These are phyloP conservation scores for Liodrosophila aerea DNA, from an alignment of 2,888 invertebrate species.

Conservation along the genomic window DNA sequence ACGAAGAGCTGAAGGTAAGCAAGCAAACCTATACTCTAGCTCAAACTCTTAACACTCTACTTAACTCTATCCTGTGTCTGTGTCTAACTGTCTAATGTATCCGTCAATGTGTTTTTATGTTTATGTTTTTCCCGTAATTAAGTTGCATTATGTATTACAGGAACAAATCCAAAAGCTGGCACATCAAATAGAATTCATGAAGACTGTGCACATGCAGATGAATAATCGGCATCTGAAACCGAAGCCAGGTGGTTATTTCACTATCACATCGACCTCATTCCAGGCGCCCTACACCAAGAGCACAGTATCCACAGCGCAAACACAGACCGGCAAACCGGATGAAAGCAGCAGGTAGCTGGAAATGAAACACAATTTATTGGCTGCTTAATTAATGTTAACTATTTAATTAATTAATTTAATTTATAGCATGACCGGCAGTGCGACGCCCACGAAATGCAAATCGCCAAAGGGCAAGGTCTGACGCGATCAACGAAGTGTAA, in stretches of 20 bases:
- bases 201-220: slow-evolving; percentile 96
- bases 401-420: not conserved
- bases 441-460: slow-evolving; percentile 81
- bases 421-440: slow-evolving; percentile 47
- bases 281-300: slow-evolving; percentile 82
- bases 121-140: not conserved
- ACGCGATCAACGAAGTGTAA: slow-evolving; percentile 83
- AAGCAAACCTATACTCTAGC: too few relatives aligned
- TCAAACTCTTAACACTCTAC: accelerated
- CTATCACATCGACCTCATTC: slow-evolving; percentile 84
- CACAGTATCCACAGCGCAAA: slow-evolving; percentile 80
- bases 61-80: not conserved
- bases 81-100: too few relatives aligned
- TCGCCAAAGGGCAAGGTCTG: slow-evolving; percentile 82
- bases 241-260: slow-evolving; percentile 91
- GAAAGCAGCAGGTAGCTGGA: slow-evolving; percentile 65
- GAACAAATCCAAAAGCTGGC: slow-evolving; percentile 96
- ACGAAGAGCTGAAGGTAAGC: slow-evolving; percentile 92
- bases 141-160: slow-evolving; percentile 81
- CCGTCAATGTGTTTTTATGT: too few relatives aligned
- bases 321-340: slow-evolving; percentile 78
- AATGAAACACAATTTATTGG: not conserved
- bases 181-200: slow-evolving; percentile 96
- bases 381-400: too few relatives aligned
- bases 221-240: slow-evolving; percentile 94